These are phyloP conservation scores for Teinopalpus imperialis DNA, from an alignment of 2,888 invertebrate species.

Conservation along the genomic window DNA sequence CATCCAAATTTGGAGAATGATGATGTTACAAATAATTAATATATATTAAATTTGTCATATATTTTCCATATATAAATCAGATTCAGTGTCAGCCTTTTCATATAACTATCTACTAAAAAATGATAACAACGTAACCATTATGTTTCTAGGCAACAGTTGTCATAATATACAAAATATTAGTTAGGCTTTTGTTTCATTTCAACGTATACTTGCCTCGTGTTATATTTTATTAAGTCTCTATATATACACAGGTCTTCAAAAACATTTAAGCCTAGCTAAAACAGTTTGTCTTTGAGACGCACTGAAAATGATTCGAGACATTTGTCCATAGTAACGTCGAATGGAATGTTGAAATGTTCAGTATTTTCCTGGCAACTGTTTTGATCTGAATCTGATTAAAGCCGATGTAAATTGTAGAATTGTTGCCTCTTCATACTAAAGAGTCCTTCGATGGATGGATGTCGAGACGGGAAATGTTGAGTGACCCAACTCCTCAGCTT, in stretches of 20 bases:
- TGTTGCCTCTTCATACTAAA: slow-evolving; percentile 42
- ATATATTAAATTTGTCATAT: slow-evolving; percentile 24
- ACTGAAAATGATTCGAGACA: slow-evolving; percentile 38
- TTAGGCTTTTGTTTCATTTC: slow-evolving; percentile 79
- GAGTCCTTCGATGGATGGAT: slow-evolving; percentile 68
- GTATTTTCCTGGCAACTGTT: slow-evolving; percentile 14
- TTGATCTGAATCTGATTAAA: slow-evolving; percentile 6
- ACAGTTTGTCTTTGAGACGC: slow-evolving; percentile 65
- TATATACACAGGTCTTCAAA: slow-evolving; percentile 50
- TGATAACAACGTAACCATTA: slow-evolving; percentile 68
- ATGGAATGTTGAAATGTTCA: slow-evolving; percentile 42
- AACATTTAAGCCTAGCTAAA: slow-evolving; percentile 42
- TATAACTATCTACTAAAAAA: slow-evolving; percentile 74
- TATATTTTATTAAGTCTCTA: slow-evolving; percentile 41
- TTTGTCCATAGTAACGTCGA: slow-evolving; percentile 29
- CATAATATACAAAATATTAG: slow-evolving; percentile 68
- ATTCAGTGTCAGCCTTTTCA: slow-evolving; percentile 76
- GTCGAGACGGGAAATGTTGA: slow-evolving; percentile 64
- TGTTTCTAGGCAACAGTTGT: slow-evolving; percentile 78
- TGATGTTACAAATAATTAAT: slow-evolving; percentile 25
- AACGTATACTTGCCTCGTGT: slow-evolving; percentile 73
- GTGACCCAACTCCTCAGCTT: slow-evolving; percentile 70
- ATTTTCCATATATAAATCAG: slow-evolving; percentile 52
- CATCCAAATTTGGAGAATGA: neutral
- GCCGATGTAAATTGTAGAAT: neutral